Base-by-base conservation (phyloP, 2,797 vertebrate genomes). In the Emys orbicularis region DNA sequence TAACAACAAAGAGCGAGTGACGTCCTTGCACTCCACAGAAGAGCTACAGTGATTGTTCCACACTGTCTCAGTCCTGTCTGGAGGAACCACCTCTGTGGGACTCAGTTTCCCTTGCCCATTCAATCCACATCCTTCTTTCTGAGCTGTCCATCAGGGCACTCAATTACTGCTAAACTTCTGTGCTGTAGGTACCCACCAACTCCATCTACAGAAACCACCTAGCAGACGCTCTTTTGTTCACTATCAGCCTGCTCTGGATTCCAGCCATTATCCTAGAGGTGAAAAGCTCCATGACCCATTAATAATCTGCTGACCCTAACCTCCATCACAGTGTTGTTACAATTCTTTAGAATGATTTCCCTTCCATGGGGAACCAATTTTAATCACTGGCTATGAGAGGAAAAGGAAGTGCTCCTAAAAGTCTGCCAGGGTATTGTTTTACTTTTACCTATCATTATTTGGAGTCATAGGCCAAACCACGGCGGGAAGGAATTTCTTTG, bases 391-490 rank as follows among this genome's bases (percentile, higher is more conserved):
- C 27, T 92, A 65, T 34, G 37, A 1, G 47, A 47, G 2, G 13
- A 92, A 2, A 47, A 50, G 2, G 13, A 92, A 92, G 87, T 29
- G 81, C 56, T 95, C 59, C 87, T 83, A 56, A 0, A 0, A 52
- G 44, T 74, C 74, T 84, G 12, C 37, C 29, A 19, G 65, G 89
- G 87, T 72, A 89, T 83, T 9, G 13, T 61, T 90, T 80, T 6
- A 1, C 79, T 92, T 80, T 74, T 77, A 80, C 59, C 93, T 86
- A 23, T 83, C 90, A 95, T 77, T 72, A 91, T 84, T 93, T 53
- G 93, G 88, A 80, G 81, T 27, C 88, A 94, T 82, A 97, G 82
- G 84, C 87, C 90, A 96, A 91, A 92, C 93, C 94, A 68, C 91
- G 94, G 90, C 1, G 49, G 94, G 87, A 47, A 27, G 89, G 82